phyloP scores from a whole-genome alignment of 2,797 vertebrate species.

The Myotis planiceps region DNA sequence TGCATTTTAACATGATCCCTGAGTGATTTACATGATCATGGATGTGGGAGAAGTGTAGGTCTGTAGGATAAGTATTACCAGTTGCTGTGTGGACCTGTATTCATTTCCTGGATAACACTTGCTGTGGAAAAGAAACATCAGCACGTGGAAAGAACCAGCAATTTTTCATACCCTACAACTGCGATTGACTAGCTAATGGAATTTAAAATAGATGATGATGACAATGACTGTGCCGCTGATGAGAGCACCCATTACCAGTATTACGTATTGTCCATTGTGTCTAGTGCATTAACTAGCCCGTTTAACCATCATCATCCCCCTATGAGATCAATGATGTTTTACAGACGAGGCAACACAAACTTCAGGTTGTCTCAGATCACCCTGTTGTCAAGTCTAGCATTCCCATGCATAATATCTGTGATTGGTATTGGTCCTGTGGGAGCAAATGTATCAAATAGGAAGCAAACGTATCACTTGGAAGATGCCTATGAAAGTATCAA shows the following conservation, averaged over 20 bases:
- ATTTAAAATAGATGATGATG: background rate
- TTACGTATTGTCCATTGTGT: background rate
- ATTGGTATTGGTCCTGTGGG: background rate
- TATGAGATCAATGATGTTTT: background rate
- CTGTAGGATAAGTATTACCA: background rate
- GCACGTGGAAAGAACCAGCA: background rate
- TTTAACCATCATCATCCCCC: background rate
- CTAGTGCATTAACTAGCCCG: background rate
- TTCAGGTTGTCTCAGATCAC: too few species aligned
- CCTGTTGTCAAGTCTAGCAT: background rate
- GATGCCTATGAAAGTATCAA: background rate
- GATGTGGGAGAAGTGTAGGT: background rate
- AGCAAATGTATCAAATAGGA: background rate
- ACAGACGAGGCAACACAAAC: background rate
- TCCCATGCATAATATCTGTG: background rate
- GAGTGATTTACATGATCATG: background rate
- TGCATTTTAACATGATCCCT: background rate
- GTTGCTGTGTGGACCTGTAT: background rate
- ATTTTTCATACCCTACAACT: background rate
- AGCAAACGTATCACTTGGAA: background rate
- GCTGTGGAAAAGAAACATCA: constrained; percentile 5
- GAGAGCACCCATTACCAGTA: background rate
- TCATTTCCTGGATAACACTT: background rate
- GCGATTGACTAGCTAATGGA: background rate
- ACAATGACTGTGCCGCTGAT: background rate